These are phyloP conservation scores for Acanthurus leucopareius DNA, from an alignment of 2,797 vertebrate genomes.

Conservation along the genomic window DNA sequence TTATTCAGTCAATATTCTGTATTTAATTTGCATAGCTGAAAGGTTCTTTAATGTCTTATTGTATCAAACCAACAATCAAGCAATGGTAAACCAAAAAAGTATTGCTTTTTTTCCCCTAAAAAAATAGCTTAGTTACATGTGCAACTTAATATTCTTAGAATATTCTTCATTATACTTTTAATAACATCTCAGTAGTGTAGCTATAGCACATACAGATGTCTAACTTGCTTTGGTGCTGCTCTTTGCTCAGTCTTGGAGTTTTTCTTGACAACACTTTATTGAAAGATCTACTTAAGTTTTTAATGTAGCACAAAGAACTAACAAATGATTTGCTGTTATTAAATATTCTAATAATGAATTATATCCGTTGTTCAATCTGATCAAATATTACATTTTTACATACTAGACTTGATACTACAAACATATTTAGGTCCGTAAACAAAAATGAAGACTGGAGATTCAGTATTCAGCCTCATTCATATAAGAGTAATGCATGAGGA, in stretches of 20 bases:
- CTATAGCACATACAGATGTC: background rate
- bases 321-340: too few relatives aligned
- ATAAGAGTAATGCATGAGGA: too few relatives aligned
- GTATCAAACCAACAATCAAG: slow-evolving; percentile 51
- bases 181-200: background rate
- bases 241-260: background rate
- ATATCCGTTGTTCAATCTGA: too few relatives aligned
- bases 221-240: background rate
- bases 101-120: background rate
- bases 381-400: background rate
- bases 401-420: background rate
- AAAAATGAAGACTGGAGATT: too few relatives aligned
- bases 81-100: slow-evolving; percentile 12
- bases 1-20: slow-evolving; percentile 80
- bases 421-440: too few relatives aligned
- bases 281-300: background rate
- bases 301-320: background rate
- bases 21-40: slow-evolving; percentile 83
- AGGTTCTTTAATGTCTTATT: slow-evolving; percentile 62
- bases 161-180: background rate
- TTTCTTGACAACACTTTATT: background rate
- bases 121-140: background rate
- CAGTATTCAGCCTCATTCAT: too few relatives aligned
- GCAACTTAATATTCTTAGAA: background rate
- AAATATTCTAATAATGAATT: too few relatives aligned